Conservation (phyloP, 2,797 vertebrate genomes). For the Tolypeutes matacus region DNA sequence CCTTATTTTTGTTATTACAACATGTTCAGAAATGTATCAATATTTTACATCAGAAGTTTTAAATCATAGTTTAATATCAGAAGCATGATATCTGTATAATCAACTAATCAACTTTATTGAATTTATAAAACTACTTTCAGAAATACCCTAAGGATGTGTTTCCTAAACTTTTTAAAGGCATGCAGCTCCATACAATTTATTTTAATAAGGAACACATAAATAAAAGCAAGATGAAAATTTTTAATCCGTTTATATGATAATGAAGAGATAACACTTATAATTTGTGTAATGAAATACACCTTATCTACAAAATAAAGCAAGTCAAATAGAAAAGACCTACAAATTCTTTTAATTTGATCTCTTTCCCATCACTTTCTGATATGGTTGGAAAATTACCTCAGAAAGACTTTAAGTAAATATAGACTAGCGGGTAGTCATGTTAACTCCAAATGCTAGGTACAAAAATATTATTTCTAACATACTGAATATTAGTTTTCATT, state of each 20-base stretch:
- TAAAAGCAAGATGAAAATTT: not conserved
- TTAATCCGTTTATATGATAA: not conserved
- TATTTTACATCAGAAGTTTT: not conserved
- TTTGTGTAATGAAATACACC: not conserved
- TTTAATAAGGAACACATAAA: not conserved
- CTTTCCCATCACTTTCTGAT: not conserved
- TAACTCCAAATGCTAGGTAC: not conserved
- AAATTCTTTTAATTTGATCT: not conserved
- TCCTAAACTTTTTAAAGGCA: not conserved
- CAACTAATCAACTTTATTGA: not conserved
- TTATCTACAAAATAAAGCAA: not conserved
- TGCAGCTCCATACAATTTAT: not conserved
- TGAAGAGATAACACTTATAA: not conserved
- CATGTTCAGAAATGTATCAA: not conserved
- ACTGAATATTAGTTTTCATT: not conserved
- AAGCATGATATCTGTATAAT: not conserved
- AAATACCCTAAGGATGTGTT: not conserved
- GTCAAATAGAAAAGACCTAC: not conserved
- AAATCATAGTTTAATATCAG: not conserved
- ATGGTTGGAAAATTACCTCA: not conserved
- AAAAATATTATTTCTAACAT: not conserved
- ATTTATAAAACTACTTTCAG: not conserved
- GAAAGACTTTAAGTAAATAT: not conserved
- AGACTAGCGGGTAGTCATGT: not conserved
- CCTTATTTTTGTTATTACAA: not conserved